Evolutionary conservation across 2,888 invertebrate genomes (phyloP).

Genomic region (Drosophila gaucha): DNA sequence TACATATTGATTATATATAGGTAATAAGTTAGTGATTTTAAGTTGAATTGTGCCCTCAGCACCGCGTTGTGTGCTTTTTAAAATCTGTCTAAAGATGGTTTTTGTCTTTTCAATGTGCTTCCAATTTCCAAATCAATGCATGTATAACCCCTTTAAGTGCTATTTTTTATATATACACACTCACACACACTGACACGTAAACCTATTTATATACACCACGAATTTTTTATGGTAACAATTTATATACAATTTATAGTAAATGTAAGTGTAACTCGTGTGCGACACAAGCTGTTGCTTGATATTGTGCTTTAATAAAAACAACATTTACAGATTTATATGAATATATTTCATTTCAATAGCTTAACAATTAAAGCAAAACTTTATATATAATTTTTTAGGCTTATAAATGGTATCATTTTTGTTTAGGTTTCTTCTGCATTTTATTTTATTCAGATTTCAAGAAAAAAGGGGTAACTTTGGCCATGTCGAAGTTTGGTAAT

Average conservation of each 20-base stretch:
- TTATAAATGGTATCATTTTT: too few species aligned
- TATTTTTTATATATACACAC: constrained; percentile 45
- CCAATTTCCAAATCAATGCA: constrained; percentile 53
- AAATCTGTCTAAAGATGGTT: constrained; percentile 18
- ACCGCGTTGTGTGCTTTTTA: constrained; percentile 20
- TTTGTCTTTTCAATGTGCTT: constrained; percentile 59
- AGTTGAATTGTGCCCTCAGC: constrained; percentile 23
- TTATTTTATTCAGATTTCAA: too few species aligned
- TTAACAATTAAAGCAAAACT: too few species aligned
- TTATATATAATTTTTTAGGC: too few species aligned
- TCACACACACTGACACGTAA: constrained; percentile 14
- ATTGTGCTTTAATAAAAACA: constrained; percentile 69
- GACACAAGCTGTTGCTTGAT: constrained; percentile 63
- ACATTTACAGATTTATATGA: constrained; percentile 24
- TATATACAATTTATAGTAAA: constrained; percentile 47
- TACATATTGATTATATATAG: constrained; percentile 39
- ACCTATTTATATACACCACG: constrained; percentile 67
- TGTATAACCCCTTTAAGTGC: constrained; percentile 41
- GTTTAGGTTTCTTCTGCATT: too few species aligned
- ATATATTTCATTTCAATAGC: too few species aligned
- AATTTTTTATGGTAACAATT: constrained; percentile 69
- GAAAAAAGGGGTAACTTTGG: too few species aligned
- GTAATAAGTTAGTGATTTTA: constrained; percentile 39
- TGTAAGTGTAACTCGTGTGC: constrained; percentile 61
- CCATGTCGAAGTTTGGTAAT: too few species aligned